These are phyloP conservation scores for Lathamus discolor DNA, from an alignment of 2,113 vertebrate genomes.

Conservation along the genomic window DNA sequence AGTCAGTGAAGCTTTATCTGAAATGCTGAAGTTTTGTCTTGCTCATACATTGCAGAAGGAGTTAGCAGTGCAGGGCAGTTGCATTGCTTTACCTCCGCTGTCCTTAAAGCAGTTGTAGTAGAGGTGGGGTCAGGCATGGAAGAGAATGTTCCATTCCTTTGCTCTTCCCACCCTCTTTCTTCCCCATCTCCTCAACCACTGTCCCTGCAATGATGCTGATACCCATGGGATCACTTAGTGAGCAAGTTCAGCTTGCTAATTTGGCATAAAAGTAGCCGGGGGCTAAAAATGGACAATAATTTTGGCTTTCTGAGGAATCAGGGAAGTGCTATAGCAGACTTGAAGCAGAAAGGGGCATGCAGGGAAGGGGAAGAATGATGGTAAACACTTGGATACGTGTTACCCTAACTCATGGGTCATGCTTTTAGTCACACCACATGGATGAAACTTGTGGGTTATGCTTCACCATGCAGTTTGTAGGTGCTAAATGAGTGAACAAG, in stretches of 20 bases:
- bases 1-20: not conserved
- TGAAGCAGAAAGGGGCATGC: not conserved
- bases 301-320: not conserved
- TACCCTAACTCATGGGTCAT: not conserved
- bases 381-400: not conserved
- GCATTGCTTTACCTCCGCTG: not conserved
- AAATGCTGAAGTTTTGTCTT: not conserved
- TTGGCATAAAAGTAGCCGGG: not conserved
- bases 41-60: not conserved
- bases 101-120: not conserved
- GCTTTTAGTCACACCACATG: not conserved
- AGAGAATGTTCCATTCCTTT: not conserved
- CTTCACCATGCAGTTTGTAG: not conserved
- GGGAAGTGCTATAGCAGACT: not conserved
- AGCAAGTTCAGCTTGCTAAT: not conserved
- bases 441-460: not conserved
- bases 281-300: not conserved
- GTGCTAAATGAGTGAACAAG: not conserved
- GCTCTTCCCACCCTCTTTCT: not conserved
- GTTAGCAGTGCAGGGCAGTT: not conserved
- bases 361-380: not conserved
- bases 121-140: not conserved
- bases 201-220: not conserved
- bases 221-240: fast-evolving
- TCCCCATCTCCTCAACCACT: fast-evolving